Evolutionary conservation across 2,888 invertebrate genomes (phyloP).

Genomic region (Hydroisotoma schaefferi): DNA sequence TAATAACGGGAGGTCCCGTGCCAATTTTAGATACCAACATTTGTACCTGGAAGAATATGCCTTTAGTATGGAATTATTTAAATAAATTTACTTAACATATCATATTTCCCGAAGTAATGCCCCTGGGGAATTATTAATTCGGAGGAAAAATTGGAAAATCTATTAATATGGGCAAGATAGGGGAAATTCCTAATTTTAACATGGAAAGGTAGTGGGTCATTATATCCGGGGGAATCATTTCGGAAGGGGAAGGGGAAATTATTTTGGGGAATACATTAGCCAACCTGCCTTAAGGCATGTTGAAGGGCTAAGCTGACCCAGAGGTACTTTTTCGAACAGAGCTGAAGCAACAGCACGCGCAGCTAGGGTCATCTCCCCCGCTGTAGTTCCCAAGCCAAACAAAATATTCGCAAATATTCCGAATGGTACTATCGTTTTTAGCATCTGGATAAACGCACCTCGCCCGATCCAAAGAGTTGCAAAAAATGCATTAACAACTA

Average conservation of each 20-base stretch:
- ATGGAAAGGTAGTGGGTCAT: no score
- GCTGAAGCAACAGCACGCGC: constrained; percentile 22
- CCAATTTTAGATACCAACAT: constrained; percentile 18
- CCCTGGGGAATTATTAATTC: no score
- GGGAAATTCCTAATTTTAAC: no score
- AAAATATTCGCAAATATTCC: constrained; percentile 27
- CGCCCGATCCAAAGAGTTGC: constrained; percentile 26
- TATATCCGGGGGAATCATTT: no score
- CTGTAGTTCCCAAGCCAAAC: constrained; percentile 23
- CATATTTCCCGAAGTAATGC: no score
- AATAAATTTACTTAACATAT: no score
- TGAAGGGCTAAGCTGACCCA: constrained; percentile 21
- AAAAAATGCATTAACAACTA: constrained; percentile 30
- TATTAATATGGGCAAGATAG: no score
- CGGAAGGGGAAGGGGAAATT: no score
- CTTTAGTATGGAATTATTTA: no score
- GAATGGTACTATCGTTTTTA: constrained; percentile 16
- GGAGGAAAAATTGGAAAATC: no score
- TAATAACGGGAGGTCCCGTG: constrained; percentile 28
- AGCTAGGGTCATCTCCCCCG: constrained; percentile 21
- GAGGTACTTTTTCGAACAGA: constrained; percentile 24
- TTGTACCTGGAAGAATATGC: constrained; percentile 27
- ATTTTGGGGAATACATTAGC: no score
- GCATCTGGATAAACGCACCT: constrained; percentile 6
- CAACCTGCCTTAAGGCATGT: no score